Conservation (phyloP, 2,888 invertebrate species). For the Hofmannophila pseudospretella region DNA sequence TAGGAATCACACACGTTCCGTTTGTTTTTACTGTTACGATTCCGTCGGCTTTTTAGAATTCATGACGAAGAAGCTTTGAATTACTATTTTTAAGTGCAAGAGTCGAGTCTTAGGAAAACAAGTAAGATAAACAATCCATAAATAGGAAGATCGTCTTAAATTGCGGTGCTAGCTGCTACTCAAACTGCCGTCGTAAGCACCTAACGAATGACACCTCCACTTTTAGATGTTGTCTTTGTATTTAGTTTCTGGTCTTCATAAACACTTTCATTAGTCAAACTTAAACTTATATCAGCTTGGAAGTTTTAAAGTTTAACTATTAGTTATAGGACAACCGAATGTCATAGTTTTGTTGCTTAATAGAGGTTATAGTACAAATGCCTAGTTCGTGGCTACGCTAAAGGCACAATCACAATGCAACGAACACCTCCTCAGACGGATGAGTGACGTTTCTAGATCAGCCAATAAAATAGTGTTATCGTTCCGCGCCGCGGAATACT, state of each 20-base stretch:
- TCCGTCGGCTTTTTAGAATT: conserved; percentile 13
- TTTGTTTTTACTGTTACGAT: conserved; percentile 26
- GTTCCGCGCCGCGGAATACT: conserved; percentile 35
- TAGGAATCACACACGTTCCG: conserved; percentile 28
- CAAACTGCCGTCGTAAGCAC: too few relatives aligned
- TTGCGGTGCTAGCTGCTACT: not conserved
- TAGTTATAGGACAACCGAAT: not conserved
- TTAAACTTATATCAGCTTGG: too few relatives aligned
- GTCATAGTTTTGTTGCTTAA: not conserved
- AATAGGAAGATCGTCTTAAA: not conserved
- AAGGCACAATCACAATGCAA: conserved; percentile 21
- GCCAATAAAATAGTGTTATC: conserved; percentile 30
- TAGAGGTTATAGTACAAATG: conserved; percentile 1
- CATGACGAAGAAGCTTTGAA: conserved; percentile 11
- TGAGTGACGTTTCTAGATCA: conserved; percentile 53
- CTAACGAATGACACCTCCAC: too few relatives aligned
- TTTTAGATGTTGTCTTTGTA: too few relatives aligned
- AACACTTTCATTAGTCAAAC: too few relatives aligned
- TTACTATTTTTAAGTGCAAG: conserved; percentile 2
- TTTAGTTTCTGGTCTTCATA: too few relatives aligned
- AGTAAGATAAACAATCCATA: not conserved
- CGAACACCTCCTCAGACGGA: conserved; percentile 30
- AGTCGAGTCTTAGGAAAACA: not conserved
- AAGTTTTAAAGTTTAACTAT: too few relatives aligned
- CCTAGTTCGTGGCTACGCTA: not conserved